phyloP scores from a whole-genome alignment of 2,113 vertebrate species.

The Apaloderma vittatum region DNA sequence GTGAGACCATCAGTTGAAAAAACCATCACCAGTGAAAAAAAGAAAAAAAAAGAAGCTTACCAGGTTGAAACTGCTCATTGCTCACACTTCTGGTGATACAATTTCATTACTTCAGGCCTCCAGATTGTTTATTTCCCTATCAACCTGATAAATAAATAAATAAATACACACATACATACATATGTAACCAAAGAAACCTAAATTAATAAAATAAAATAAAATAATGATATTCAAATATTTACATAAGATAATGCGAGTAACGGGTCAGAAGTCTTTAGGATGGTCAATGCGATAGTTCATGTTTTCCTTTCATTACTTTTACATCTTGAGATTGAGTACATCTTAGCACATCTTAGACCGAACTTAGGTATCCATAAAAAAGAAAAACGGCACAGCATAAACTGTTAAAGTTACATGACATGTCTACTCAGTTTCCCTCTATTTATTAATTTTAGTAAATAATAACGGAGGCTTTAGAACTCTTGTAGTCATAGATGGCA shows the following conservation, averaged over 20 bases:
- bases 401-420: neutral
- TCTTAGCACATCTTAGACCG: neutral
- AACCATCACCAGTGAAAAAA: neutral
- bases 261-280: neutral
- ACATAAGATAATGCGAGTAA: neutral
- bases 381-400: neutral
- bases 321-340: neutral
- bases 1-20: neutral
- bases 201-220: neutral
- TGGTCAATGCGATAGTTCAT: neutral
- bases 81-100: conserved; percentile 24
- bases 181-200: neutral
- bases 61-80: neutral
- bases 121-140: neutral
- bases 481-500: neutral
- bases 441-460: neutral
- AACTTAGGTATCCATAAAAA: neutral
- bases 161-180: neutral
- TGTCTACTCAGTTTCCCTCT: neutral
- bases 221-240: neutral
- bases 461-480: neutral
- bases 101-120: neutral
- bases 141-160: neutral
- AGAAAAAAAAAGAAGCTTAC: conserved; percentile 8
- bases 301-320: neutral